Conservation (phyloP, 2,888 invertebrate species). For the Hyalella azteca region DNA sequence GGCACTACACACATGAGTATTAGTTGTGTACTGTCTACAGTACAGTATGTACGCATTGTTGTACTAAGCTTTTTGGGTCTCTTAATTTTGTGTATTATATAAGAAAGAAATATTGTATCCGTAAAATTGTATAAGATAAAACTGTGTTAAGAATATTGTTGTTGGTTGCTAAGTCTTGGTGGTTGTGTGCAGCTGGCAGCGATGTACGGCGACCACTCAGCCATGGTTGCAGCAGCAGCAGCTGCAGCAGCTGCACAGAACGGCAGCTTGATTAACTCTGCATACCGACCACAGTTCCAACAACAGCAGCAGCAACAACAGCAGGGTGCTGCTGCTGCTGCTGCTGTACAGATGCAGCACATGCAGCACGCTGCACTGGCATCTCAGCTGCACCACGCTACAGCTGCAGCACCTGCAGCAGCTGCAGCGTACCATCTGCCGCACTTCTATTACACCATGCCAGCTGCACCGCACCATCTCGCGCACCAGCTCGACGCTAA, state of each 20-base stretch:
- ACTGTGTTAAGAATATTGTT: no score
- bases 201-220: background rate
- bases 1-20: no score
- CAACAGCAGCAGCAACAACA: background rate
- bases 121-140: no score
- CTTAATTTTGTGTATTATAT: no score
- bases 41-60: no score
- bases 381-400: slow-evolving; percentile 17
- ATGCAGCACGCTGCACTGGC: slow-evolving; percentile 1
- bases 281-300: slow-evolving; percentile 10
- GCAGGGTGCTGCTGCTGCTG: slow-evolving; percentile 11
- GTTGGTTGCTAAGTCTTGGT: no score
- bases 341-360: background rate
- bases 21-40: no score
- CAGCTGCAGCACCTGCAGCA: slow-evolving; percentile 19
- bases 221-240: background rate
- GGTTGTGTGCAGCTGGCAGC: slow-evolving; percentile 11
- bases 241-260: background rate
- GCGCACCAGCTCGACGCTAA: background rate
- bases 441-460: background rate
- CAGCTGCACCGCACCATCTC: background rate
- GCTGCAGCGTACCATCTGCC: slow-evolving; percentile 12
- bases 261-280: background rate
- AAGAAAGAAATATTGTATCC: no score
- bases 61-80: no score